Conservation (phyloP, 23 tunicate genomes). For the Oikopleura dioica region DNA sequence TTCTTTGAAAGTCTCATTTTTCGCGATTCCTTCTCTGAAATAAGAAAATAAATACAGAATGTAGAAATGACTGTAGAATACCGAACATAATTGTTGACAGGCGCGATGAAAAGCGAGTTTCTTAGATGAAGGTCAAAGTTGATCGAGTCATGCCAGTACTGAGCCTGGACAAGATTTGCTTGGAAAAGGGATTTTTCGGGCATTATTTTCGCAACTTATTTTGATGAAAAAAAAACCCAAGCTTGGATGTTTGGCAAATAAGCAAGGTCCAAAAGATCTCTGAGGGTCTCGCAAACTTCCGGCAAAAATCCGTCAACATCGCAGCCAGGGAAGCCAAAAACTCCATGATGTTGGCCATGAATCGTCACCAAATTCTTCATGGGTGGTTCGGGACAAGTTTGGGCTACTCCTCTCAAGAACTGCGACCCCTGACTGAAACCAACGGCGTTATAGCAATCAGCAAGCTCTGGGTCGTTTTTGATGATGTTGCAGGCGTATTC, state of each 20-base stretch:
- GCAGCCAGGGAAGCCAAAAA: slow-evolving; percentile 1
- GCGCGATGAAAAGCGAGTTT: background rate
- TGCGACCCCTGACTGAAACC: slow-evolving; percentile 11
- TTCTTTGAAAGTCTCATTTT: too few species aligned
- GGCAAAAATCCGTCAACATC: background rate
- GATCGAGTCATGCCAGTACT: slow-evolving; percentile 5
- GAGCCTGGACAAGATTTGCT: background rate
- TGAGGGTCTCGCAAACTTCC: background rate
- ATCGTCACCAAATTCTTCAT: background rate
- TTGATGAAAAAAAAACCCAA: too few species aligned
- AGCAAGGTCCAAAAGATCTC: background rate
- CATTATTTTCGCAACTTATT: too few species aligned
- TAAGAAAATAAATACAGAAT: too few species aligned
- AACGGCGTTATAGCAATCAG: background rate
- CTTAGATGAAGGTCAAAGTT: background rate
- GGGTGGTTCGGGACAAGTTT: background rate
- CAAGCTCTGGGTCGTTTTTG: background rate
- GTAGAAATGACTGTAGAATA: too few species aligned
- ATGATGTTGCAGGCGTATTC: background rate
- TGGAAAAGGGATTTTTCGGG: too few species aligned
- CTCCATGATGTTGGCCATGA: slow-evolving; percentile 13
- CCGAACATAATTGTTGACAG: slow-evolving; percentile 4
- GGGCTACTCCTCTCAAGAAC: background rate
- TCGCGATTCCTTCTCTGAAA: too few species aligned
- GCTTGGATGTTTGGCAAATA: background rate